Evolutionary conservation across 37 sponge, comb jelly and placozoan genomes (phyloP).

Genomic region (Aplysina aerophoba): DNA sequence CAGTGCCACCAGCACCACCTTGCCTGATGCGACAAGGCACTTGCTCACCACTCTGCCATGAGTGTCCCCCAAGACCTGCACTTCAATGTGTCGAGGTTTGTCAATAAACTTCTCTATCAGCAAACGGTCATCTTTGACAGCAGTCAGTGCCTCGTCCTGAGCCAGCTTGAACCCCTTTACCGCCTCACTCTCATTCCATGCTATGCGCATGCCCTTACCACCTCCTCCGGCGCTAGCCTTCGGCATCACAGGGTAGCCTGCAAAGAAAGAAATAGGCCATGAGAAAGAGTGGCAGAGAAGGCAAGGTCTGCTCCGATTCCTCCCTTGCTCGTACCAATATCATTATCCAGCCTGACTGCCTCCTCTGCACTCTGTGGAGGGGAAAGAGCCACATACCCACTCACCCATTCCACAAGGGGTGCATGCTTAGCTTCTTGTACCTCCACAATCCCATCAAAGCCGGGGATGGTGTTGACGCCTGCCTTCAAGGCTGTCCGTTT

Average conservation of each 20-base stretch:
- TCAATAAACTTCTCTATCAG: conserved; percentile 96
- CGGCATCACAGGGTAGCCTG: conserved; percentile 98
- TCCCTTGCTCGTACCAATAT: conserved; percentile 73
- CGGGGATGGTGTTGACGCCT: conserved; percentile 93
- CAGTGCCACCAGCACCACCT: no score
- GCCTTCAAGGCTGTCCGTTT: conserved; percentile 88
- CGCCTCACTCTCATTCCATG: conserved; percentile 87
- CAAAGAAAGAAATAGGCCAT: neutral
- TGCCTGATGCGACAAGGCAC: no score
- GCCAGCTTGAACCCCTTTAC: conserved; percentile 73
- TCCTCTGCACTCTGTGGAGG: conserved; percentile 64
- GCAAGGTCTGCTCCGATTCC: neutral
- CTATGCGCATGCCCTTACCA: conserved; percentile 99
- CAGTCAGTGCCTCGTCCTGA: conserved; percentile 87
- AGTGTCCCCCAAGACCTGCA: conserved; percentile 92
- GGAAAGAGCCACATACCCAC: neutral
- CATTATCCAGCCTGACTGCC: conserved; percentile 84
- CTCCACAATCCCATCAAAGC: conserved; percentile 94
- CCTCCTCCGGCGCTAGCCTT: conserved; percentile 99
- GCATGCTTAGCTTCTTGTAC: conserved; percentile 29
- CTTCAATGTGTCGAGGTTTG: conserved; percentile 94
- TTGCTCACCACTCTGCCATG: conserved; percentile 89
- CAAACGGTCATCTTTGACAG: conserved; percentile 93
- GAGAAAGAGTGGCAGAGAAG: neutral
- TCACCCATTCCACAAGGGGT: neutral